Base-by-base conservation (phyloP, 92 coral and sea anemone genomes). In the Plumapathes pennacea region DNA sequence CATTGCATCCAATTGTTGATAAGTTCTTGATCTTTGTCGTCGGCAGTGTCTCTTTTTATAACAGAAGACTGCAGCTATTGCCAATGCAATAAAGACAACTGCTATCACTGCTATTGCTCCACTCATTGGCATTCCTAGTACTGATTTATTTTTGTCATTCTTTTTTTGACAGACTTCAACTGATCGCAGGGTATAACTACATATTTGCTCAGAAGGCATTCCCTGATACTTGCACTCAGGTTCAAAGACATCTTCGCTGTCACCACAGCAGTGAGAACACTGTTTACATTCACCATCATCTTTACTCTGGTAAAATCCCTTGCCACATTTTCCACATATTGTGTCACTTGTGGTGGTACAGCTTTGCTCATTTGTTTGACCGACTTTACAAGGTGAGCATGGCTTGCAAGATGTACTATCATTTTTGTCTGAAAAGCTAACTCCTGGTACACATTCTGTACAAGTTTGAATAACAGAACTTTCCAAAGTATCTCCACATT, bases 231-330 rank as follows among this genome's bases (percentile, higher is more conserved):
- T 44, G 41, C 95, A 87, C 49, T 77, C 85, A 20, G 54, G 26
- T 31, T 64, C 47, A 14, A 22, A 50, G 2, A 60, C 57, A 61
- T 83, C 89, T 5, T 49, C 10, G 0, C 54, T 36, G 41, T 74
- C 84, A 12, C 83, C 80, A 63, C 95, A 87, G 60, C 95, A 87
- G 25, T 25, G 65, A 1, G 95, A 82, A 47, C 95, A 87, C 17
- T 65, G 62, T 38, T 72, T 75, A 34, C 95, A 87, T 10, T 12
- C 38, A 9, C 8, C 47, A 21, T 32, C 26, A 24, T 4, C 44
- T 21, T 10, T 10, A 0, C 38, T 64, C 24, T 24, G 21, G 32
- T 83, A 74, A 41, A 66, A 87, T 0, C 88, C 88, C 46, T 47
- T 86, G 9, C 23, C 26, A 15, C 74, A 60, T 25, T 66, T 61